Conservation (phyloP, 2,888 invertebrate genomes). For the Flexamia atlantica region DNA sequence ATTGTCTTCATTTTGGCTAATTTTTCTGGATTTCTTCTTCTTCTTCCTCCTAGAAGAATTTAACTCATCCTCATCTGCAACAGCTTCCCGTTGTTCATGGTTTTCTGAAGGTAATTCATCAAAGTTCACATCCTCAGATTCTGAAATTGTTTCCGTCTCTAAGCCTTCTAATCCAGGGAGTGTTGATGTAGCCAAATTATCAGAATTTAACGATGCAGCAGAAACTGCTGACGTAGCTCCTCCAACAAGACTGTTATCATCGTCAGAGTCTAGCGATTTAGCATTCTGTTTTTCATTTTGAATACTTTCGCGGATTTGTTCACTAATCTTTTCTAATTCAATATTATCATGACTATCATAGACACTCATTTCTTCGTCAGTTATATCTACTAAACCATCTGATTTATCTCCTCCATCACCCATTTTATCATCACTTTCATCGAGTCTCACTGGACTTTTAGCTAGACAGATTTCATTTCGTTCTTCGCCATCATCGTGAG, state of each 20-base stretch:
- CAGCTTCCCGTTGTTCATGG: slow-evolving; percentile 65
- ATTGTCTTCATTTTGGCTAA: slow-evolving; percentile 74
- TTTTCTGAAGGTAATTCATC: slow-evolving; percentile 76
- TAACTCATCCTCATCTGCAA: slow-evolving; percentile 56
- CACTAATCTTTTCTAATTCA: slow-evolving; percentile 61
- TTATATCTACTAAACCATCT: slow-evolving; percentile 68
- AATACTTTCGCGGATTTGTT: slow-evolving; percentile 27
- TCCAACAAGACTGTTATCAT: slow-evolving; percentile 68
- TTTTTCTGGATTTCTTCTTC: slow-evolving; percentile 71
- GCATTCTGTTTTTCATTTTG: slow-evolving; percentile 72
- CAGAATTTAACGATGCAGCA: slow-evolving; percentile 65
- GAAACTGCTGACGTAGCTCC: slow-evolving; percentile 69
- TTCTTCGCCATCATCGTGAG: slow-evolving; percentile 65
- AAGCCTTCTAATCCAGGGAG: slow-evolving; percentile 78
- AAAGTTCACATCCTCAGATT: slow-evolving; percentile 83
- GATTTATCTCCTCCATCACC: slow-evolving; percentile 67
- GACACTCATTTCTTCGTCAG: slow-evolving; percentile 69
- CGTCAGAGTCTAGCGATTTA: slow-evolving; percentile 63
- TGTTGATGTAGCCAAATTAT: slow-evolving; percentile 65
- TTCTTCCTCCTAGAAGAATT: slow-evolving; percentile 48
- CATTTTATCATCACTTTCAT: slow-evolving; percentile 67
- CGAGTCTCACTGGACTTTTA: slow-evolving; percentile 66
- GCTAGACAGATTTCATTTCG: slow-evolving; percentile 59
- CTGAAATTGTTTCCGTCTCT: slow-evolving; percentile 87
- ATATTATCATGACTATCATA: slow-evolving; percentile 65